Percentiles rank a stretch among this genome's conserved stretches.
Evolutionary conservation across 2,797 vertebrate genomes (phyloP).

Genomic region (Muraenolepis orangiensis): DNA sequence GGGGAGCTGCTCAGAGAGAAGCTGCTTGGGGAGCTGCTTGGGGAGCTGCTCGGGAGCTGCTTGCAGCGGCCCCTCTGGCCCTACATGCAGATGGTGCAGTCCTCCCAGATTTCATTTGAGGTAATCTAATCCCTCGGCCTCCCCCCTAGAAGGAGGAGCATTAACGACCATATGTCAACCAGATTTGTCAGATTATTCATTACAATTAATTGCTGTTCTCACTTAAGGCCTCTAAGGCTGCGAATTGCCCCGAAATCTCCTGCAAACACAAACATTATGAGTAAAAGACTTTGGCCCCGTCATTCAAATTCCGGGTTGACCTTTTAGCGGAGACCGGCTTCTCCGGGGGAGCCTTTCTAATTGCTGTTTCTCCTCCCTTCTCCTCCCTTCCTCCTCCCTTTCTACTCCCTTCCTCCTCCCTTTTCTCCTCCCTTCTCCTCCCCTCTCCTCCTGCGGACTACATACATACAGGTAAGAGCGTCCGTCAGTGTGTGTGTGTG

Average conservation of each 20-base stretch:
- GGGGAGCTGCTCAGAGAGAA: constrained; percentile 37
- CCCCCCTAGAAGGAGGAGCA: constrained; percentile 99
- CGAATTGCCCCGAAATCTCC: constrained; percentile 99
- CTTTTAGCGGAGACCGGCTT: constrained; percentile 98
- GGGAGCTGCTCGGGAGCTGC: constrained; percentile 65
- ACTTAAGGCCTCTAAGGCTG: constrained; percentile 99
- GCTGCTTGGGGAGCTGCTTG: too few species aligned
- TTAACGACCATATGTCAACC: constrained; percentile 99
- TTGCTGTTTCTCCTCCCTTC: constrained; percentile 84
- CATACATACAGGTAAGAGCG: too few species aligned
- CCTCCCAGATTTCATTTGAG: constrained; percentile 99
- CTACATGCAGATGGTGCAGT: constrained; percentile 98
- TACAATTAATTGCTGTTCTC: constrained; percentile 99
- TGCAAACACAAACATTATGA: constrained; percentile 99
- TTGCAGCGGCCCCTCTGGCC: constrained; percentile 80
- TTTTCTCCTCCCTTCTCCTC: constrained; percentile 55
- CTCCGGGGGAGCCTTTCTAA: constrained; percentile 97
- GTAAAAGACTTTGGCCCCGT: constrained; percentile 99
- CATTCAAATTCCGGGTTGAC: constrained; percentile 99
- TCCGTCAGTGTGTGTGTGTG: too few species aligned
- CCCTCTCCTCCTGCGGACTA: too few species aligned
- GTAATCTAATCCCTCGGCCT: constrained; percentile 99
- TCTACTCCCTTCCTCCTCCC: constrained; percentile 75
- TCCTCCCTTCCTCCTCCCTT: constrained; percentile 58
- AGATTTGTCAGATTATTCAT: constrained; percentile 99